Evolutionary conservation across 2,797 vertebrate genomes (phyloP).

Genomic region (Crypturellus tataupa): DNA sequence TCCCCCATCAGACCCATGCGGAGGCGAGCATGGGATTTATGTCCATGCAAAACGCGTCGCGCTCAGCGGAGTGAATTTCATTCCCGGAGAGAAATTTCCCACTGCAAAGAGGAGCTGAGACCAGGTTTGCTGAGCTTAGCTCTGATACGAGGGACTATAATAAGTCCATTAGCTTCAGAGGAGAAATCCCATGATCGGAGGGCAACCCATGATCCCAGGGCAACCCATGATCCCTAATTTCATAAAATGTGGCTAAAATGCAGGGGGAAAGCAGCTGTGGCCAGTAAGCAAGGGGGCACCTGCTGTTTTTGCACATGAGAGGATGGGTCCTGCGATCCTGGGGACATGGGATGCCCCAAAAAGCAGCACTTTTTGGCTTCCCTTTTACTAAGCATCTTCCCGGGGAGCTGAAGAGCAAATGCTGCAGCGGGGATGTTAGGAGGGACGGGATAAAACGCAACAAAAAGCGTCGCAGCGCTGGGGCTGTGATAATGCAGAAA

Average conservation of each 20-base stretch:
- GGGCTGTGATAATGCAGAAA: neutral
- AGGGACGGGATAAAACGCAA: neutral
- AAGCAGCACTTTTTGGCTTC: neutral
- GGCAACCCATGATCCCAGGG: neutral
- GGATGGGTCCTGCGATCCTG: neutral
- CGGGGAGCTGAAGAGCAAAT: neutral
- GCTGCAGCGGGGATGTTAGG: neutral
- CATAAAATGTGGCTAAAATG: conserved; percentile 13
- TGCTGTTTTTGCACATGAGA: neutral
- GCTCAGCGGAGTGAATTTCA: neutral
- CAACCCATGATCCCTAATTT: conserved; percentile 23
- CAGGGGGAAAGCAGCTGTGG: neutral
- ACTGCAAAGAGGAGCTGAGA: neutral
- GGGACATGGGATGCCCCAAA: neutral
- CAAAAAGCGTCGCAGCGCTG: accelerated
- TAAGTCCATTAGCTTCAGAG: conserved; percentile 64
- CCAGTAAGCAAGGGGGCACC: neutral
- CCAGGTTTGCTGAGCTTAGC: conserved; percentile 67
- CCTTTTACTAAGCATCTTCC: neutral
- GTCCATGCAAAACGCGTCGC: neutral
- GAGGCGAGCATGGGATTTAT: neutral
- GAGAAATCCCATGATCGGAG: conserved; percentile 47
- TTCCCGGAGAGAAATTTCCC: neutral
- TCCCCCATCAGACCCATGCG: neutral
- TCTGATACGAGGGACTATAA: conserved; percentile 33